These are phyloP conservation scores for Achatina immaculata DNA, from an alignment of 1,140 invertebrate genomes.

Conservation along the genomic window DNA sequence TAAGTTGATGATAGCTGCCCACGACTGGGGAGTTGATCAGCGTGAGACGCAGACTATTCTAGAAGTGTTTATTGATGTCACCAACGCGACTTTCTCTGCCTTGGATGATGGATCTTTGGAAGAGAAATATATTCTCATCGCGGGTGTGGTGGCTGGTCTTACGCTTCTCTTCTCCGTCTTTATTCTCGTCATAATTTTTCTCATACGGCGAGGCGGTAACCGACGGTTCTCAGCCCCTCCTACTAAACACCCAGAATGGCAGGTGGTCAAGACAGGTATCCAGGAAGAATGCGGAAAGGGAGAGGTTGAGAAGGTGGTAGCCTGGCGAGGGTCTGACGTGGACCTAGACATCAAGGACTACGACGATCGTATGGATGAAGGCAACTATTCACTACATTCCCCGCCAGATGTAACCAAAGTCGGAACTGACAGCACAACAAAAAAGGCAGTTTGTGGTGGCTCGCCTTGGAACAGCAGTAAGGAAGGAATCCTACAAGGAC, in stretches of 20 bases:
- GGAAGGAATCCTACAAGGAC: not conserved
- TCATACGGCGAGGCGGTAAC: slow-evolving; percentile 44
- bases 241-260: slow-evolving; percentile 35
- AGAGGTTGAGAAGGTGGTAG: slow-evolving; percentile 36
- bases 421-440: slow-evolving; percentile 32
- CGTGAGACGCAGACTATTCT: slow-evolving; percentile 45
- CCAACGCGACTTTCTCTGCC: slow-evolving; percentile 49
- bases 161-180: slow-evolving; percentile 55
- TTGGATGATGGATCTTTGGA: slow-evolving; percentile 23
- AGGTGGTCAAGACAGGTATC: slow-evolving; percentile 43
- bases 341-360: slow-evolving; percentile 33
- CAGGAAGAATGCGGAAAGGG: slow-evolving; percentile 46
- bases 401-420: slow-evolving; percentile 34
- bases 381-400: slow-evolving; percentile 21
- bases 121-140: slow-evolving; percentile 57
- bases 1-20: slow-evolving; percentile 48
- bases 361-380: not conserved
- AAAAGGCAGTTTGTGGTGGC: slow-evolving; percentile 14
- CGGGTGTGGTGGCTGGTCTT: slow-evolving; percentile 54
- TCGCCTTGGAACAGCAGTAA: slow-evolving; percentile 16
- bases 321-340: slow-evolving; percentile 40
- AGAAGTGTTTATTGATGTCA: slow-evolving; percentile 51
- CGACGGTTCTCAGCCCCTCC: slow-evolving; percentile 15
- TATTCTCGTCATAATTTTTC: slow-evolving; percentile 56
- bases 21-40: slow-evolving; percentile 52